These are phyloP conservation scores for Cryptus viduatorius DNA, from an alignment of 2,888 invertebrate species.

Conservation along the genomic window DNA sequence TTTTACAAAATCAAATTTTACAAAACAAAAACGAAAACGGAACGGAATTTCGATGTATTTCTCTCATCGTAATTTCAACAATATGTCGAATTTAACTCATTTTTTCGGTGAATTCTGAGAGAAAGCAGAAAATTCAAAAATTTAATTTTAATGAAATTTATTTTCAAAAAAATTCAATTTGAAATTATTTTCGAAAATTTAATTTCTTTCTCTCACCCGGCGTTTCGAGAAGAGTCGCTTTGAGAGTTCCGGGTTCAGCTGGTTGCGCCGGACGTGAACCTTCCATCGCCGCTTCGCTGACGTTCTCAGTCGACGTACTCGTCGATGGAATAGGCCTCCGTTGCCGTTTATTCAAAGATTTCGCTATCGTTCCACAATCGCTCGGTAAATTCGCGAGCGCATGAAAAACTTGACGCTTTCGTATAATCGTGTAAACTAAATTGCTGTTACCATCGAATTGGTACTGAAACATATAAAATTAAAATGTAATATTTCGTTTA, in stretches of 20 bases:
- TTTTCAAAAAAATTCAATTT: neutral
- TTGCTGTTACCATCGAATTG: constrained; percentile 94
- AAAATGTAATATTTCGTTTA: neutral
- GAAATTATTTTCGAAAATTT: too few species aligned
- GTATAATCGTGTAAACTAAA: constrained; percentile 99
- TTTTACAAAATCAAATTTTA: too few species aligned
- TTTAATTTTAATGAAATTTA: neutral
- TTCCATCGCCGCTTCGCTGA: constrained; percentile 91
- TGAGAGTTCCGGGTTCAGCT: constrained; percentile 96
- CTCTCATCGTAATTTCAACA: too few species aligned
- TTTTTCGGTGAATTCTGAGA: neutral
- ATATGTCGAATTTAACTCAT: neutral
- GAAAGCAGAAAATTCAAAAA: neutral
- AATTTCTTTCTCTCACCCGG: constrained; percentile 87
- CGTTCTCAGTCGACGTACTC: constrained; percentile 86
- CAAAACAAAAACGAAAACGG: too few species aligned
- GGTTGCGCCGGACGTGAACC: constrained; percentile 93
- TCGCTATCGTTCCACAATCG: constrained; percentile 95
- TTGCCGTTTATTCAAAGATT: constrained; percentile 88
- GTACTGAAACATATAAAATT: constrained; percentile 75
- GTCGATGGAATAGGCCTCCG: constrained; percentile 83
- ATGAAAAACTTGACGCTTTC: constrained; percentile 99
- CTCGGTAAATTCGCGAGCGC: constrained; percentile 98
- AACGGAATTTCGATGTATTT: too few species aligned
- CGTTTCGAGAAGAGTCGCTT: constrained; percentile 95